Percentiles rank a stretch among this genome's conserved stretches.
Conservation (phyloP, 64 coral and sea anemone species). For the Pocillopora damicornis region DNA sequence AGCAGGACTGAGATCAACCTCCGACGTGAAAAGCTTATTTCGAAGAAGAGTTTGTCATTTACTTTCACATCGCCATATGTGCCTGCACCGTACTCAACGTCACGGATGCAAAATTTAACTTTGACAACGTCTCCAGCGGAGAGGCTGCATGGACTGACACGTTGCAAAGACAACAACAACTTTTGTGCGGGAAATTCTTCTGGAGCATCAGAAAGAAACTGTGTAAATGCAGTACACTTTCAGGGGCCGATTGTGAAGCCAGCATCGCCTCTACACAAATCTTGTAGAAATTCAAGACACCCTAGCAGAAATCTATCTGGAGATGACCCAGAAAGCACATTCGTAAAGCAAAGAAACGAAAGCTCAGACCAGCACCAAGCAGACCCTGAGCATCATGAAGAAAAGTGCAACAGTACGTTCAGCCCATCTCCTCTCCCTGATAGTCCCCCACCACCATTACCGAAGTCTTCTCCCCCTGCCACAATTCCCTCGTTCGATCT, state of each 20-base stretch:
- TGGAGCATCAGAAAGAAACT: no score
- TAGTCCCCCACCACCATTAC: conserved; percentile 8
- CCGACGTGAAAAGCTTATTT: background rate
- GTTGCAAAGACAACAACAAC: background rate
- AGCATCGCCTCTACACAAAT: background rate
- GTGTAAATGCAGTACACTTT: no score
- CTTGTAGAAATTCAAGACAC: background rate
- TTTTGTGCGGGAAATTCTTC: background rate
- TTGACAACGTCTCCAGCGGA: background rate
- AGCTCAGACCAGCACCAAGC: background rate
- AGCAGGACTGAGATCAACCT: background rate
- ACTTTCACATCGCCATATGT: background rate
- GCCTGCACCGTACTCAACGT: background rate
- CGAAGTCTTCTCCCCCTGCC: background rate
- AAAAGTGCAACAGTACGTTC: background rate
- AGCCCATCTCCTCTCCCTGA: background rate
- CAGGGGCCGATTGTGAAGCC: background rate
- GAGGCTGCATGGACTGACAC: background rate
- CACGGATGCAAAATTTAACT: background rate
- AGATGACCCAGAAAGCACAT: background rate
- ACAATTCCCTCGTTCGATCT: background rate
- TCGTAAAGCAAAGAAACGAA: background rate
- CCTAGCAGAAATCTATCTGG: background rate
- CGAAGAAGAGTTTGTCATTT: background rate
- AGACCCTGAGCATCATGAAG: background rate